Percentiles rank a stretch among this genome's conserved stretches.
These are phyloP conservation scores for Torymus tubicola DNA, from an alignment of 2,888 invertebrate genomes.

Conservation along the genomic window DNA sequence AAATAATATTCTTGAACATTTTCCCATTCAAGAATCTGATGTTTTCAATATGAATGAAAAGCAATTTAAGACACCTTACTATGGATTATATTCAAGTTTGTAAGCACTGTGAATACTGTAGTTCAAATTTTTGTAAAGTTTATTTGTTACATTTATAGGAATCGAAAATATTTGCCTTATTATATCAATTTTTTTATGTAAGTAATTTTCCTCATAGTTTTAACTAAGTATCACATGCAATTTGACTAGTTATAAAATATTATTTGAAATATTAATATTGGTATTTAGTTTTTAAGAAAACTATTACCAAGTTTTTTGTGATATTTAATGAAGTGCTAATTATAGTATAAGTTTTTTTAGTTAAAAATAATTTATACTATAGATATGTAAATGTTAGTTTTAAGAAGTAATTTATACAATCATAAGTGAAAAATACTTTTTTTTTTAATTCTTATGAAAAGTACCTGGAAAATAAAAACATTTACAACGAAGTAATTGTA, in stretches of 20 bases:
- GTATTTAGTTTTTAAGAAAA: background rate
- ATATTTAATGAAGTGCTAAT: conserved; percentile 42
- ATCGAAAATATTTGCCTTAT: conserved; percentile 18
- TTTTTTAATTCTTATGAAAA: conserved; percentile 21
- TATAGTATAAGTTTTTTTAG: conserved; percentile 9
- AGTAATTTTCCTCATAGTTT: too few relatives aligned
- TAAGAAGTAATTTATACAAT: conserved; percentile 25
- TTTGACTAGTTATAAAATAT: conserved; percentile 21
- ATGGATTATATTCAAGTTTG: conserved; percentile 71
- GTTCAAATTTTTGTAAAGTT: conserved; percentile 32
- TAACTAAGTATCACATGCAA: background rate
- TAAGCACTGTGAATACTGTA: conserved; percentile 57
- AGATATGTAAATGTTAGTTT: conserved; percentile 21
- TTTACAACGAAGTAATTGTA: conserved; percentile 21
- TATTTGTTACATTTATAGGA: conserved; percentile 7
- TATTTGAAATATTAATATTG: conserved; percentile 14
- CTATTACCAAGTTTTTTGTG: conserved; percentile 36
- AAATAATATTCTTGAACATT: conserved; percentile 66
- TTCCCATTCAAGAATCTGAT: conserved; percentile 67
- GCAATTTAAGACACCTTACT: conserved; percentile 69
- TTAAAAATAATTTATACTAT: conserved; percentile 10
- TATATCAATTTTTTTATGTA: background rate
- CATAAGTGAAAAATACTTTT: conserved; percentile 16
- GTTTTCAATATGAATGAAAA: conserved; percentile 67
- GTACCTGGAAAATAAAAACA: conserved; percentile 48